Conservation (phyloP, 2,113 vertebrate genomes). For the Speoplatyrhinus poulsoni region DNA sequence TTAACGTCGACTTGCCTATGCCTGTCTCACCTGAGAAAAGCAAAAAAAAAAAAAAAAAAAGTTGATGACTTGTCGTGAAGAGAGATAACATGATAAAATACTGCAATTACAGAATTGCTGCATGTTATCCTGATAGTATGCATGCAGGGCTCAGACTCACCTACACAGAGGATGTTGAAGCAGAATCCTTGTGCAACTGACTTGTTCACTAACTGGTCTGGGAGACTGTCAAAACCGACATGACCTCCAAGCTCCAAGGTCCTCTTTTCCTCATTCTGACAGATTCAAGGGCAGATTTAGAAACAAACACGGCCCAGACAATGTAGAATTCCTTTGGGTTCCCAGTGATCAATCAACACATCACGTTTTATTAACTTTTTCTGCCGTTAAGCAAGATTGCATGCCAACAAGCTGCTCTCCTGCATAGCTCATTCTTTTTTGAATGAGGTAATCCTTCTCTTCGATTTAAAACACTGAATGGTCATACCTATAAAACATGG, state of each 20-base stretch:
- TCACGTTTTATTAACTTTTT: background rate
- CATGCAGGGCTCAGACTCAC: constrained; percentile 73
- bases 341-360: background rate
- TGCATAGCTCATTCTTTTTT: constrained; percentile 32
- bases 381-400: background rate
- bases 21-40: constrained; percentile 87
- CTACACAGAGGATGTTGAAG: constrained; percentile 98
- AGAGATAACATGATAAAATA: background rate
- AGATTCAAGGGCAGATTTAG: background rate
- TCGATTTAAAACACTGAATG: constrained; percentile 19
- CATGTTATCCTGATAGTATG: background rate
- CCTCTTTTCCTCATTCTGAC: constrained; percentile 87
- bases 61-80: background rate
- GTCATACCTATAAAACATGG: constrained; percentile 30
- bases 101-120: background rate
- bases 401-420: constrained; percentile 14
- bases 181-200: constrained; percentile 90
- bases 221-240: constrained; percentile 95
- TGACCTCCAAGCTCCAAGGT: constrained; percentile 86
- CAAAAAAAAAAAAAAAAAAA: background rate
- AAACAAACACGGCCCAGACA: too few species aligned
- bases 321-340: too few species aligned
- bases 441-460: constrained; percentile 46
- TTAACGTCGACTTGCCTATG: constrained; percentile 94
- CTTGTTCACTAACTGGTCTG: constrained; percentile 96